Percentiles rank a stretch among this genome's conserved stretches.
These are phyloP conservation scores for Neodiprion lecontei DNA, from an alignment of 1,140 invertebrate genomes.

Conservation along the genomic window DNA sequence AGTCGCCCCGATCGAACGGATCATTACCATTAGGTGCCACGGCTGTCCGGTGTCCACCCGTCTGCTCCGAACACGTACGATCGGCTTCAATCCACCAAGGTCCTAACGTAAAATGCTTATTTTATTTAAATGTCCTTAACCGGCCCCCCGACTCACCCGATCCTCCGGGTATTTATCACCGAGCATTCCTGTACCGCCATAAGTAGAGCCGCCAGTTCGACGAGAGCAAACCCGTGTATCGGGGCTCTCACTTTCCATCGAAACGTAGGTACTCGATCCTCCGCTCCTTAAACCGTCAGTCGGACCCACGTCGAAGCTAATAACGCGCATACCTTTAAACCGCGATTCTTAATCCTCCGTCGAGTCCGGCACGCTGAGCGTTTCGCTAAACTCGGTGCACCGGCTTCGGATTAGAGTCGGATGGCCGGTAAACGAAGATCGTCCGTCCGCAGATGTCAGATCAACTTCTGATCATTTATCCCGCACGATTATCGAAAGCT, in stretches of 20 bases:
- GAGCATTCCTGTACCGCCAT: conserved; percentile 47
- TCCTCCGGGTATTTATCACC: conserved; percentile 45
- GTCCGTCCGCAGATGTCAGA: too few relatives aligned
- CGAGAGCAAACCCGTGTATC: conserved; percentile 17
- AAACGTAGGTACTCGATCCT: too few relatives aligned
- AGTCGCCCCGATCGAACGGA: conserved; percentile 21
- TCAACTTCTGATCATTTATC: too few relatives aligned
- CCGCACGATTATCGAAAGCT: too few relatives aligned
- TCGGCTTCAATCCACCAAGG: conserved; percentile 39
- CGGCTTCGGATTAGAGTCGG: too few relatives aligned
- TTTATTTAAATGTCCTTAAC: conserved; percentile 47
- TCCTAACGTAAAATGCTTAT: conserved; percentile 53
- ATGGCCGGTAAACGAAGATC: too few relatives aligned
- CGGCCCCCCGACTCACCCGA: conserved; percentile 24
- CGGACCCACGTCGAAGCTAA: conserved; percentile 4
- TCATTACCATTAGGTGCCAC: conserved; percentile 37
- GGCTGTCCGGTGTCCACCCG: conserved; percentile 11
- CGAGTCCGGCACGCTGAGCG: too few relatives aligned
- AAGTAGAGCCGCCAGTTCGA: conserved; percentile 43
- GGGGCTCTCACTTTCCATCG: too few relatives aligned
- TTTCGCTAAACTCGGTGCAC: too few relatives aligned
- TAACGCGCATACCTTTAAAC: neutral
- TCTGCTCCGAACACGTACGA: conserved; percentile 27
- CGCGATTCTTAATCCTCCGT: too few relatives aligned
- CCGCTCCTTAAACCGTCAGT: too few relatives aligned